These are phyloP conservation scores for Lacanobia wlatinum DNA, from an alignment of 2,888 invertebrate species.

Conservation along the genomic window DNA sequence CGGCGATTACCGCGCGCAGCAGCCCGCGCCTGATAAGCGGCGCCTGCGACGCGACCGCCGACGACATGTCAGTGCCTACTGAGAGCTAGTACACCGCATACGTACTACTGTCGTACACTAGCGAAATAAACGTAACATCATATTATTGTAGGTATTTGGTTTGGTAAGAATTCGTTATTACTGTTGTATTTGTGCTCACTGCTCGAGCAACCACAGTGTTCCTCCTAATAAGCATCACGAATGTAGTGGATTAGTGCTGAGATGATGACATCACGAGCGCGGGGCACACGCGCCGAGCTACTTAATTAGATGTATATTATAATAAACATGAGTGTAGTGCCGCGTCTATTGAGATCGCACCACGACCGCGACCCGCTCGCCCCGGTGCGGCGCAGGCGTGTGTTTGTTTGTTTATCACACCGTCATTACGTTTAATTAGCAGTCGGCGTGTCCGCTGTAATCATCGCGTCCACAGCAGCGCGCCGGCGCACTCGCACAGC, in stretches of 20 bases:
- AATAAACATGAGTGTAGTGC: slow-evolving; percentile 20
- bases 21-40: slow-evolving; percentile 21
- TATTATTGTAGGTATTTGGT: not conserved
- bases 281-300: not conserved
- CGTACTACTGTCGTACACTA: too few relatives aligned
- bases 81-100: too few relatives aligned
- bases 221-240: not conserved
- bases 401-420: slow-evolving; percentile 78
- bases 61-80: too few relatives aligned
- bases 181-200: not conserved
- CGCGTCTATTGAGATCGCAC: slow-evolving; percentile 47
- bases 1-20: slow-evolving; percentile 24
- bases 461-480: slow-evolving; percentile 45
- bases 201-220: not conserved
- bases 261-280: not conserved
- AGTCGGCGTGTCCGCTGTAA: slow-evolving; percentile 58
- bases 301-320: slow-evolving; percentile 58
- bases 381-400: slow-evolving; percentile 5
- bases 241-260: not conserved
- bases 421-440: slow-evolving; percentile 82
- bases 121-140: not conserved
- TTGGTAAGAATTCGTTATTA: not conserved
- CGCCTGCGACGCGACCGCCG: slow-evolving; percentile 1
- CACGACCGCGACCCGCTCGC: not conserved
- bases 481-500: slow-evolving; percentile 27